Evolutionary conservation across 2,113 vertebrate genomes (phyloP).

Genomic region (Rhea pennata): DNA sequence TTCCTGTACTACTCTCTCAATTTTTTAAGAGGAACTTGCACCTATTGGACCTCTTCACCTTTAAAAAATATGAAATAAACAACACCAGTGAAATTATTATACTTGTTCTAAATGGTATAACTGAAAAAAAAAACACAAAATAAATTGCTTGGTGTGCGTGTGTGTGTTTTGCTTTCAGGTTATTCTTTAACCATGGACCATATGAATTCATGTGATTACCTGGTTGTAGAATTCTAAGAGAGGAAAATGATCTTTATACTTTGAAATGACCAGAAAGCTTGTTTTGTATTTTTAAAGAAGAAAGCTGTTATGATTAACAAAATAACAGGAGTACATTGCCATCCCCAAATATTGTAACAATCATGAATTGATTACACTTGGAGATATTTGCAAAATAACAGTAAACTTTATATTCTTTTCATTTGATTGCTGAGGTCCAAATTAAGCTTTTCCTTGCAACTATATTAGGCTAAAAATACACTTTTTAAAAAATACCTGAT

Average conservation of each 20-base stretch:
- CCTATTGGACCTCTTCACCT: background rate
- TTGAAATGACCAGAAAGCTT: background rate
- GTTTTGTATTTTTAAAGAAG: slow-evolving; percentile 7
- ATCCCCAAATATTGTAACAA: background rate
- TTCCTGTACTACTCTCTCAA: background rate
- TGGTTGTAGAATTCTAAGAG: background rate
- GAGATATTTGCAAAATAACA: background rate
- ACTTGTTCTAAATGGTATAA: background rate
- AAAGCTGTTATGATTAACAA: background rate
- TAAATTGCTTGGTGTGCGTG: background rate
- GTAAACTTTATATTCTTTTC: background rate
- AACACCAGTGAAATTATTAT: background rate
- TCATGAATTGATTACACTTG: background rate
- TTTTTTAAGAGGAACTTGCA: background rate
- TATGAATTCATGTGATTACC: background rate
- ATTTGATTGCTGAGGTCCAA: background rate
- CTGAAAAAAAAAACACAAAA: background rate
- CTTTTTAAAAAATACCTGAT: background rate
- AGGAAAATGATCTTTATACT: background rate
- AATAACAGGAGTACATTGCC: background rate
- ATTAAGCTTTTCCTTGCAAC: background rate
- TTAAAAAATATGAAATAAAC: background rate
- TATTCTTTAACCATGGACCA: background rate
- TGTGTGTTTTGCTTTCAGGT: background rate
- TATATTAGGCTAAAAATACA: background rate